A percentile compares a stretch with the other conserved stretches of the same genome.
Evolutionary conservation across 2,888 invertebrate species (phyloP).

Genomic region (Melitaea athalia): DNA sequence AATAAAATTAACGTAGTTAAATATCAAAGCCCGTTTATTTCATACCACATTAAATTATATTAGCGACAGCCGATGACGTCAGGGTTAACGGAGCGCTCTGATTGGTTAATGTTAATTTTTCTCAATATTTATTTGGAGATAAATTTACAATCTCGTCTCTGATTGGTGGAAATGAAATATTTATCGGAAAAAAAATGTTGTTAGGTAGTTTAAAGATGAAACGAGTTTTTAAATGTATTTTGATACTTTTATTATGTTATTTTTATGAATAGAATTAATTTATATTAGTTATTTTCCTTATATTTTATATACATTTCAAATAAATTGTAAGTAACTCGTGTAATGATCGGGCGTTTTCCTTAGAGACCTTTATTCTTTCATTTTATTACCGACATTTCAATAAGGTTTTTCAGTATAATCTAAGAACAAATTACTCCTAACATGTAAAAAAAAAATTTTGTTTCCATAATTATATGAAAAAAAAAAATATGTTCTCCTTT

Average conservation of each 20-base stretch:
- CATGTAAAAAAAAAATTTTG: too few species aligned
- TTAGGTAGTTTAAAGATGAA: not conserved
- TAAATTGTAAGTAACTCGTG: too few species aligned
- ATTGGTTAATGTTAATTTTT: conserved; percentile 21
- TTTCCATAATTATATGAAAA: too few species aligned
- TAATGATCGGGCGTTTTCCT: too few species aligned
- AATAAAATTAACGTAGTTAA: conserved; percentile 10
- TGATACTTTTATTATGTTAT: not conserved
- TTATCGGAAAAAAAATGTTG: conserved; percentile 1
- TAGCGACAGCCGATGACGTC: conserved; percentile 22
- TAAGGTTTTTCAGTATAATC: too few species aligned
- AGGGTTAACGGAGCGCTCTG: conserved; percentile 18
- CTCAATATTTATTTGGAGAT: conserved; percentile 21
- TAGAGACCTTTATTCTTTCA: too few species aligned
- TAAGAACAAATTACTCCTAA: too few species aligned
- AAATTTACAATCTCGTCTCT: conserved; percentile 20
- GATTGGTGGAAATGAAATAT: conserved; percentile 24
- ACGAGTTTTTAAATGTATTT: not conserved
- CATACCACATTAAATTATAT: conserved; percentile 11
- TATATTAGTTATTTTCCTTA: not conserved
- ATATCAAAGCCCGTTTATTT: conserved; percentile 7
- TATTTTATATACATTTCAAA: not conserved
- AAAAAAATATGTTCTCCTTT: too few species aligned
- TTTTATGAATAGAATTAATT: not conserved
- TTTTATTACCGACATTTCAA: too few species aligned